A percentile compares a stretch with the other conserved stretches of the same genome.
These are phyloP conservation scores for Phthorimaea operculella DNA, from an alignment of 1,140 invertebrate genomes.

Conservation along the genomic window DNA sequence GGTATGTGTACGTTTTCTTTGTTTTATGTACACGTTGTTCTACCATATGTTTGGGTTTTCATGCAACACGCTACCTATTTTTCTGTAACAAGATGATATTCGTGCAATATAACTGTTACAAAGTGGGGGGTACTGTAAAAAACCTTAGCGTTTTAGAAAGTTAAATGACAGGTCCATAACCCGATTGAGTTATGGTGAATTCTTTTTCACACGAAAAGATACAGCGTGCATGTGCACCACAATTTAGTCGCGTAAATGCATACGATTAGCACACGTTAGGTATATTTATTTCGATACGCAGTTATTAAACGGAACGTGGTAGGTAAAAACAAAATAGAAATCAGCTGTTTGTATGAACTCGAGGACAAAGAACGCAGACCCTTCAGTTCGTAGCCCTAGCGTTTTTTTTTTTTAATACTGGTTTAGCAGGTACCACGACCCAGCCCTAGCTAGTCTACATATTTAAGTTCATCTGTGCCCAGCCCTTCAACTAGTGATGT, in stretches of 20 bases:
- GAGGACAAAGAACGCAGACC: background rate
- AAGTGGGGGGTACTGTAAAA: background rate
- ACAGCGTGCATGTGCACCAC: background rate
- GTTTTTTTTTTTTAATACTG: background rate
- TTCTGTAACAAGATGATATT: too few species aligned
- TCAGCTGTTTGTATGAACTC: background rate
- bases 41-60: constrained; percentile 44
- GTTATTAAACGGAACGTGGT: background rate
- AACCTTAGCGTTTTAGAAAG: constrained; percentile 34
- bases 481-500: background rate
- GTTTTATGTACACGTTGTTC: constrained; percentile 6
- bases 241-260: background rate
- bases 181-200: background rate
- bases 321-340: background rate
- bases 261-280: background rate
- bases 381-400: background rate
- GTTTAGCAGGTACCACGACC: background rate
- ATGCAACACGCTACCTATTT: too few species aligned
- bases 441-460: too few species aligned
- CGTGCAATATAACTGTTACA: too few species aligned
- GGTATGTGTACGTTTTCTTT: constrained; percentile 34
- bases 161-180: constrained; percentile 11
- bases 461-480: too few species aligned
- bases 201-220: background rate
- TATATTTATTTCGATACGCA: too few species aligned